Evolutionary conservation across 2,113 vertebrate genomes (phyloP).

Genomic region (Amphilophus citrinellus): DNA sequence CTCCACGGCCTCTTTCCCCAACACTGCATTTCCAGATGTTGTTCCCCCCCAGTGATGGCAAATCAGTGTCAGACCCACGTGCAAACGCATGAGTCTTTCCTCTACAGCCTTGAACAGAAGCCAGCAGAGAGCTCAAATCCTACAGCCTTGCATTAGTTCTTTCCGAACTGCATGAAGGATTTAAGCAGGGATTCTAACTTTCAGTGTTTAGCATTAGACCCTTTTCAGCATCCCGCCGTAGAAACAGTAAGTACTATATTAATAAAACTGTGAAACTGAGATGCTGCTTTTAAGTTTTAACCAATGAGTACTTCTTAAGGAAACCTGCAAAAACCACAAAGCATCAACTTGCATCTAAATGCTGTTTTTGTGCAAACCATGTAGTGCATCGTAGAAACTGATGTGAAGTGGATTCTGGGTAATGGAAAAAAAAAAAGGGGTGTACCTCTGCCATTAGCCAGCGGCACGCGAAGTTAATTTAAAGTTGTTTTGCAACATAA

Average conservation of each 20-base stretch:
- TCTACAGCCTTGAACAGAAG: slow-evolving; percentile 49
- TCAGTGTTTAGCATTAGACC: neutral
- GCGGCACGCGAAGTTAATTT: neutral
- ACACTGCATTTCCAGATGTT: slow-evolving; percentile 49
- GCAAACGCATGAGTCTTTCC: slow-evolving; percentile 29
- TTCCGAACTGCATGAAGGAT: slow-evolving; percentile 12
- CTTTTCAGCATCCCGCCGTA: neutral
- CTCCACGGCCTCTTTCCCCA: neutral
- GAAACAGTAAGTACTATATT: neutral
- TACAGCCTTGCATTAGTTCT: slow-evolving; percentile 1
- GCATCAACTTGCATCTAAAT: slow-evolving; percentile 69
- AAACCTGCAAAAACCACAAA: slow-evolving; percentile 82
- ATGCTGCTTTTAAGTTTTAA: slow-evolving; percentile 48
- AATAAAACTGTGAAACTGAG: slow-evolving; percentile 7
- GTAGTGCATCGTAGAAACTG: neutral
- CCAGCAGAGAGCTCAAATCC: slow-evolving; percentile 32
- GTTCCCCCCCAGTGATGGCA: neutral
- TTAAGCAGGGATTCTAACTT: slow-evolving; percentile 2
- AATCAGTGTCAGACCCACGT: slow-evolving; percentile 41
- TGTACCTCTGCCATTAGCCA: neutral
- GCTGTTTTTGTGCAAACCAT: slow-evolving; percentile 46
- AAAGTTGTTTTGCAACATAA: neutral
- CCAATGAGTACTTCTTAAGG: slow-evolving; percentile 61
- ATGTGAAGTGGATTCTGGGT: neutral
- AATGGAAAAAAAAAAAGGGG: neutral